Evolutionary conservation across 1,140 invertebrate species (phyloP), one percentile per base, ranked within the genome.

Genomic region (Cotesia glomerata): DNA sequence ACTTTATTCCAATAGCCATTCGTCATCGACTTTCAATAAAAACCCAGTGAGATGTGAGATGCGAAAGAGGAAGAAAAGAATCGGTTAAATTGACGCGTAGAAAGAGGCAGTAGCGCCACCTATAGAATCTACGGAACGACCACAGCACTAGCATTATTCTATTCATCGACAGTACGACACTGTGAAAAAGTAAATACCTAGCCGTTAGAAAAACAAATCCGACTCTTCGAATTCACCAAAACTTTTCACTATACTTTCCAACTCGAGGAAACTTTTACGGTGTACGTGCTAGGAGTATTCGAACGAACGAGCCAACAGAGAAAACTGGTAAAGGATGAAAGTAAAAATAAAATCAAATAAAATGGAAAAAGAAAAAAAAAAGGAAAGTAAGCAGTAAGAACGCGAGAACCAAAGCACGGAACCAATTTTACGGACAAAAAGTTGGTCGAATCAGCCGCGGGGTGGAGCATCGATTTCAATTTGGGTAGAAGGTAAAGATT

Each of bases 1-100:
- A 83, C 82, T 86, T 84, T 86, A 82, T 84, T 84, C 78, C 80
- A 75, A 82, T 84, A 80, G 80, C 81, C 83, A 84, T 85, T 84
- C 80, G 79, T 85, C 83, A 84, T 80, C 73, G 73, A 68, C 69
- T 79, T 83, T 83, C 80, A 78, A 85, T 83, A 79, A 79, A 73
- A 63, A 73, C 52, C 67, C 78, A 81, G 77, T 80, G 77, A 76
- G 72, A 79, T 71, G 80, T 77, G 83, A 84, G 79, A 72, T 73
- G 73, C 64, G 71, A 68, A 35, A 73, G 16, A 62, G 35, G 16
- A 35, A 64, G 61, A 9, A 52, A 34, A 54, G 51, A 39, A 26
- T 11, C 8, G 34, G 18, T 39, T 32, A 65, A 3, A 18, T 9
- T 35, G 14, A 71, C 13, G 39, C 5, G 9, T 70, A 70, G 18